phyloP scores from a whole-genome alignment of 2,797 vertebrate species.

The Nyctalus aviator region DNA sequence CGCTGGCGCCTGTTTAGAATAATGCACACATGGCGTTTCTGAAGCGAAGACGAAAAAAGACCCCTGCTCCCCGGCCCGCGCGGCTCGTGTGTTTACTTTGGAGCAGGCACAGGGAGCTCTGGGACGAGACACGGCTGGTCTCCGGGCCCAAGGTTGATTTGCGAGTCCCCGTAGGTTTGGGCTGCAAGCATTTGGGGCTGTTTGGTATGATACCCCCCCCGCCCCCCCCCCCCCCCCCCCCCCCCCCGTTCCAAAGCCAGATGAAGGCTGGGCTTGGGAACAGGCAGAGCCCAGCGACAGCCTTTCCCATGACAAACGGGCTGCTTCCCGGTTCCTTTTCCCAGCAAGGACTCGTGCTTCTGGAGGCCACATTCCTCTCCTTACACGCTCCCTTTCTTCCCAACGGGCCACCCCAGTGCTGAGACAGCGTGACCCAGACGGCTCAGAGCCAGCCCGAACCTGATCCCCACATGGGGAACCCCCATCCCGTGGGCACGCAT shows the following conservation, averaged over 20 bases:
- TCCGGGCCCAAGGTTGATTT: constrained; percentile 68
- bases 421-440: not conserved
- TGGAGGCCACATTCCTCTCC: not conserved
- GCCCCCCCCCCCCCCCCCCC: not conserved
- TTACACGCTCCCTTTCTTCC: not conserved
- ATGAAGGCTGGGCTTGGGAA: not conserved
- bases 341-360: not conserved
- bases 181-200: constrained; percentile 35
- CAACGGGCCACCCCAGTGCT: not conserved
- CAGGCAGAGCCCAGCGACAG: not conserved
- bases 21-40: constrained; percentile 73
- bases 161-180: constrained; percentile 69
- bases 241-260: constrained; percentile 11
- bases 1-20: constrained; percentile 74
- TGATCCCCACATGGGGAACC: not conserved
- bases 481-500: too few relatives aligned
- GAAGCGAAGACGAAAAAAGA: constrained; percentile 56
- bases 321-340: not conserved
- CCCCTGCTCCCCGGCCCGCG: constrained; percentile 37
- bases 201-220: constrained; percentile 60
- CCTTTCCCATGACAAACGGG: not conserved
- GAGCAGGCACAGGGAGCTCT: constrained; percentile 69
- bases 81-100: constrained; percentile 75
- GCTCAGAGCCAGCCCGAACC: not conserved
- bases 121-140: constrained; percentile 69